Evolutionary conservation across 2,113 vertebrate species (phyloP).

Genomic region (Illadopsis cleaveri): DNA sequence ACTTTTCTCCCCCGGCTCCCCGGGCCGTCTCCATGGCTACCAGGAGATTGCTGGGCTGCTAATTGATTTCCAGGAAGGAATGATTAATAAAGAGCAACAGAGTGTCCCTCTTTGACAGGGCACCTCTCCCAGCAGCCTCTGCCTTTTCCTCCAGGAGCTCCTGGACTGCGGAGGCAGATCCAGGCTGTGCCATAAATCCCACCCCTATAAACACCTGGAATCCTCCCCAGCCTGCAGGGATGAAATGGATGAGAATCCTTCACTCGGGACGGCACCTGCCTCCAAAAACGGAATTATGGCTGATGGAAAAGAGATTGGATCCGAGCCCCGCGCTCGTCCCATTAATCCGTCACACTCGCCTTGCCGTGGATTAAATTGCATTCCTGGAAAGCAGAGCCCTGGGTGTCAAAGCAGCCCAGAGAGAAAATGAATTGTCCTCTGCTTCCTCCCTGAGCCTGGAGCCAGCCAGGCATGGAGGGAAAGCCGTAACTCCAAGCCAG

Average conservation of each 20-base stretch:
- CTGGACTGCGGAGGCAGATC: background rate
- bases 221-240: background rate
- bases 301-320: background rate
- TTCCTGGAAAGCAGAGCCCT: slow-evolving; percentile 38
- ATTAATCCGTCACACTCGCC: background rate
- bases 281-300: background rate
- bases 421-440: background rate
- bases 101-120: background rate
- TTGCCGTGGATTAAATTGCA: background rate
- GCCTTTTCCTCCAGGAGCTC: background rate
- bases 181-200: background rate
- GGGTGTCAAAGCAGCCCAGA: background rate
- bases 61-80: slow-evolving; percentile 35
- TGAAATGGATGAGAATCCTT: no score
- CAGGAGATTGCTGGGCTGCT: slow-evolving; percentile 3
- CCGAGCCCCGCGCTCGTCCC: background rate
- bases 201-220: accelerated
- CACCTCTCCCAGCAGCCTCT: background rate
- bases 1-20: background rate
- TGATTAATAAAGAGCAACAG: background rate
- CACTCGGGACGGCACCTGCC: no score
- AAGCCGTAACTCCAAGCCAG: no score
- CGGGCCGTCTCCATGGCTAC: slow-evolving; percentile 63
- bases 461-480: background rate
- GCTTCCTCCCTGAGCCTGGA: background rate